phyloP scores from a whole-genome alignment of 1,140 invertebrate genomes.

The Chymomyza costata region DNA sequence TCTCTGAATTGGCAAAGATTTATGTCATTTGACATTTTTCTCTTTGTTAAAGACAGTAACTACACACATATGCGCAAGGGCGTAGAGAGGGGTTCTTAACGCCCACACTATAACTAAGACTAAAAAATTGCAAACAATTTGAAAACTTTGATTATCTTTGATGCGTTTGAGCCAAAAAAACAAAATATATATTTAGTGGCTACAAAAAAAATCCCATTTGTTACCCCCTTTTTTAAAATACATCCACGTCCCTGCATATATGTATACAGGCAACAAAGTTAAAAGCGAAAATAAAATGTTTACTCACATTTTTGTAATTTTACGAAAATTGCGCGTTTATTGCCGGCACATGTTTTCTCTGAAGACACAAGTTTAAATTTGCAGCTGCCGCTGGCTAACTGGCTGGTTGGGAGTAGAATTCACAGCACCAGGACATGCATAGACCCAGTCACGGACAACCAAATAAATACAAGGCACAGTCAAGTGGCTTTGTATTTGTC shows the following conservation, averaged over 20 bases:
- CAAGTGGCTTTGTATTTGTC: constrained; percentile 14
- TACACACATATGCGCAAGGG: constrained; percentile 11
- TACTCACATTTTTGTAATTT: constrained; percentile 72
- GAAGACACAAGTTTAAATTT: constrained; percentile 41
- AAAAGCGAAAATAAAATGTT: constrained; percentile 67
- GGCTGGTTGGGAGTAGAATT: constrained; percentile 1
- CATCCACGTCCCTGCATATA: too few species aligned
- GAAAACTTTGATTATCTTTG: too few species aligned
- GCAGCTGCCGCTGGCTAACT: too few species aligned
- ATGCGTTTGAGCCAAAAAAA: too few species aligned
- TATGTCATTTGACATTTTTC: constrained; percentile 28
- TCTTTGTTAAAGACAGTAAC: constrained; percentile 1
- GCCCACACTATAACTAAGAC: too few species aligned
- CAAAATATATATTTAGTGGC: too few species aligned
- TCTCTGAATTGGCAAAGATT: constrained; percentile 54
- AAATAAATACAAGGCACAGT: background rate
- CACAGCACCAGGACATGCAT: too few species aligned
- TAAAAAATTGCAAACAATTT: too few species aligned
- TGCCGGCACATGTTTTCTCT: constrained; percentile 46
- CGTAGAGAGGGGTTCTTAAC: too few species aligned
- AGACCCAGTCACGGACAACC: too few species aligned
- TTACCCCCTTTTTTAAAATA: too few species aligned
- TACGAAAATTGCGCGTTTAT: constrained; percentile 61
- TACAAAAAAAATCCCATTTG: too few species aligned
- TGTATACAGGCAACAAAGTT: constrained; percentile 44